These are phyloP conservation scores for Drosophila anomalipes DNA, from an alignment of 2,888 invertebrate genomes.

Conservation along the genomic window DNA sequence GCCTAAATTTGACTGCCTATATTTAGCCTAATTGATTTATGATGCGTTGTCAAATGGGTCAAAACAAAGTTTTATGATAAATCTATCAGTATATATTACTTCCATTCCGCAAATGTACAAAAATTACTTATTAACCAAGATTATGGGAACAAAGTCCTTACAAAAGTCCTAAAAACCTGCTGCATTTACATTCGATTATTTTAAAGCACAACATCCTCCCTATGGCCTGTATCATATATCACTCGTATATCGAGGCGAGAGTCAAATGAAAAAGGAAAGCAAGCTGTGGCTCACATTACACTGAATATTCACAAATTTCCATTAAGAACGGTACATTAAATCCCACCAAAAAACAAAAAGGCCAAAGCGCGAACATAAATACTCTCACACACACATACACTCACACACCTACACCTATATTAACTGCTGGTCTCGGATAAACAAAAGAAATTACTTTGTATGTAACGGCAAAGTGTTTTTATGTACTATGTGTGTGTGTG, in stretches of 20 bases:
- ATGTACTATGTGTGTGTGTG: slow-evolving; percentile 40
- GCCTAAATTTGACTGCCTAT: slow-evolving; percentile 14
- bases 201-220: neutral
- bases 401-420: slow-evolving; percentile 38
- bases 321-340: slow-evolving; percentile 64
- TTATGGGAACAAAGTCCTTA: neutral
- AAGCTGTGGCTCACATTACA: slow-evolving; percentile 30
- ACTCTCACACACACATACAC: slow-evolving; percentile 6
- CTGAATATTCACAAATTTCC: slow-evolving; percentile 59
- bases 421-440: slow-evolving; percentile 74
- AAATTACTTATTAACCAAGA: neutral
- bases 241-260: slow-evolving; percentile 9
- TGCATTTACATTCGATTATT: neutral
- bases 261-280: slow-evolving; percentile 23
- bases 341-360: slow-evolving; percentile 37
- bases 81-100: neutral
- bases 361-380: slow-evolving; percentile 30
- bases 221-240: slow-evolving; percentile 7
- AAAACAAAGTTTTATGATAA: neutral
- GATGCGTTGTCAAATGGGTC: slow-evolving; percentile 5
- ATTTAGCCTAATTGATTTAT: slow-evolving; percentile 24
- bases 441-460: slow-evolving; percentile 79
- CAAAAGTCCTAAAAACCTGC: neutral
- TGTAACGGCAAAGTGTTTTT: slow-evolving; percentile 73
- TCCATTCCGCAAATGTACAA: neutral